Evolutionary conservation across 2,888 invertebrate species (phyloP), one percentile per base, ranked within the genome.

Genomic region (Xestia sexstrigata): DNA sequence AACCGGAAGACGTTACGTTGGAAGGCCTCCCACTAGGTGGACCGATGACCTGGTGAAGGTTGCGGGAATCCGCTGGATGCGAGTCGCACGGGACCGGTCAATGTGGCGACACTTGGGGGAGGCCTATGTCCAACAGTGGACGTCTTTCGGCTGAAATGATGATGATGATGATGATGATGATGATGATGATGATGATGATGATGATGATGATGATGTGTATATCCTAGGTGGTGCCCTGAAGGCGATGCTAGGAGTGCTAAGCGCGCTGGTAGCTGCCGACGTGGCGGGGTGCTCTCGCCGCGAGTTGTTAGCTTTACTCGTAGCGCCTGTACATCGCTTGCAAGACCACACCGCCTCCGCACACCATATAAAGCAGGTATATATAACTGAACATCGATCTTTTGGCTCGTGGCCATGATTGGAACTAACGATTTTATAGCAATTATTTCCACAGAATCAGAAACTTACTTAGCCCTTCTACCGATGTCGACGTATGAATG

Each of bases 201-300:
- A n/a, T n/a, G n/a, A n/a, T n/a, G n/a, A n/a, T n/a, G n/a, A n/a
- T n/a, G n/a, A n/a, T n/a, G 30, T n/a, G 20, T 35, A 7, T 39
- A 2, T n/a, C 0, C 1, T 45, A 98, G 99, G 99, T 55, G 98
- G 98, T 5, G 99, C 99, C 0, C 97, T 99, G 74, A 98, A 97
- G 89, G 98, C 99, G 11, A 98, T 99, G 97, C 96, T 99, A 84
- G 98, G 99, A 88, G 98, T 99, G 89, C 98, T 99, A 93, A 98
- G 98, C 95, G 98, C 99, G n/a, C 95, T 99, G 82, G 99, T 99
- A 20, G 97, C 97, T 89, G 98, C 98, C 17, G 98, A 98, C 91
- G 97, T 99, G 86, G 98, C 98, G 77, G 98, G 98, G 26, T 97
- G 99, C 85, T 98, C 98, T 39, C 99, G 99, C 88, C 97, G 98